Conservation (phyloP, 2,113 vertebrate species). For the Macaca mulatta region DNA sequence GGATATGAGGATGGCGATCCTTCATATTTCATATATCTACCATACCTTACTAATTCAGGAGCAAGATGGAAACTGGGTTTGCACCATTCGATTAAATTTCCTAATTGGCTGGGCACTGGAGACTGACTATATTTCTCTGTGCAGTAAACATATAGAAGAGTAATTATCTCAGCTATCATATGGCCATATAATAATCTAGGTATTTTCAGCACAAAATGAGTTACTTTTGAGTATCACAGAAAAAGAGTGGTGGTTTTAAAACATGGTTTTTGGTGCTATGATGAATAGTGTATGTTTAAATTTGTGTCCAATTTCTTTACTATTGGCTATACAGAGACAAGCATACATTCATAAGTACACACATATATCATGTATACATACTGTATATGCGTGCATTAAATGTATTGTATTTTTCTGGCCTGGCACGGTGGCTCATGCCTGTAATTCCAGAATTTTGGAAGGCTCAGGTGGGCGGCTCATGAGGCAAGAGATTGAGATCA, state of each 20-base stretch:
- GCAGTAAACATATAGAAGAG: neutral
- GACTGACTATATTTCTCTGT: neutral
- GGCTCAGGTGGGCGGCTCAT: accelerated
- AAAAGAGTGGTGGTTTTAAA: neutral
- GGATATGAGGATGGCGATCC: neutral
- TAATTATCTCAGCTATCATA: neutral
- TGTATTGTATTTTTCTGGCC: neutral
- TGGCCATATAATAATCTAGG: neutral
- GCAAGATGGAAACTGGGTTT: neutral
- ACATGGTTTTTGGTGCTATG: neutral
- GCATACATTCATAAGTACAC: neutral
- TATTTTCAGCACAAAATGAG: neutral
- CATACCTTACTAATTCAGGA: neutral
- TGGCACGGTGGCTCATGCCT: too few relatives aligned
- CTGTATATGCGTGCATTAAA: neutral
- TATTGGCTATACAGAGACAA: neutral
- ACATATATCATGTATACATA: too few relatives aligned
- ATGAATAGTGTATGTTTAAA: neutral
- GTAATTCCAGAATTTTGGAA: too few relatives aligned
- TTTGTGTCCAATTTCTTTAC: neutral
- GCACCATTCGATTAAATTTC: neutral
- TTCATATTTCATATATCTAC: neutral
- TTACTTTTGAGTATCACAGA: neutral
- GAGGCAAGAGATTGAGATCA: too few relatives aligned
- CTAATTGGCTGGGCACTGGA: neutral